Conservation (phyloP, 1,140 invertebrate species). For the Brachionus sp. region DNA sequence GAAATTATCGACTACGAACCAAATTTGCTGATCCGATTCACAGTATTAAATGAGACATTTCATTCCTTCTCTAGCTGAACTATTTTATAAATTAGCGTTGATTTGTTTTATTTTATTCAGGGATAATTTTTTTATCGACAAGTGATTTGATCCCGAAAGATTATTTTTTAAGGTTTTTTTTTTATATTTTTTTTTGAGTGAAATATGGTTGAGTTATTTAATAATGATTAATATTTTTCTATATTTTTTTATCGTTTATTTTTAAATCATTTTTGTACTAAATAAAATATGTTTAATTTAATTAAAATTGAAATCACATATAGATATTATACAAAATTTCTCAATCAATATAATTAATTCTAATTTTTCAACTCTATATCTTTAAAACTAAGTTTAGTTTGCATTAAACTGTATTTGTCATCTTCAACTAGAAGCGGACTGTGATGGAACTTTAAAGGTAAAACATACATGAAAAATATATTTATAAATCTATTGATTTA, state of each 20-base stretch:
- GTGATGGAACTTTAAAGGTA: too few species aligned
- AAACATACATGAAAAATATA: too few species aligned
- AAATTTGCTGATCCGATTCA: background rate
- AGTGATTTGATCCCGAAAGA: background rate
- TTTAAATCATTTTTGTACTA: background rate
- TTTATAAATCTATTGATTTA: too few species aligned
- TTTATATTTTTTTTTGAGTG: background rate
- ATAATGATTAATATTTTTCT: background rate
- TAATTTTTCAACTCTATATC: too few species aligned
- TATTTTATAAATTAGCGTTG: background rate
- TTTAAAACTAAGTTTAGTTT: too few species aligned
- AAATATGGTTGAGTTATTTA: background rate
- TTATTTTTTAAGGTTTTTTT: background rate
- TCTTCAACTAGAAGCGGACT: too few species aligned
- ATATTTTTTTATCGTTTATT: background rate
- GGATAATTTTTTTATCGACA: background rate
- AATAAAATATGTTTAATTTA: background rate
- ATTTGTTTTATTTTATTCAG: slow-evolving; percentile 1
- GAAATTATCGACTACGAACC: background rate
- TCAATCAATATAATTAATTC: background rate
- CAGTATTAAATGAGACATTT: background rate
- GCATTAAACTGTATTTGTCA: too few species aligned
- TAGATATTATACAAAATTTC: too few species aligned
- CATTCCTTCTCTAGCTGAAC: background rate
- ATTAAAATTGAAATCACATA: too few species aligned